Conservation (phyloP, 2,113 vertebrate genomes). For the Ctenomys sociabilis region DNA sequence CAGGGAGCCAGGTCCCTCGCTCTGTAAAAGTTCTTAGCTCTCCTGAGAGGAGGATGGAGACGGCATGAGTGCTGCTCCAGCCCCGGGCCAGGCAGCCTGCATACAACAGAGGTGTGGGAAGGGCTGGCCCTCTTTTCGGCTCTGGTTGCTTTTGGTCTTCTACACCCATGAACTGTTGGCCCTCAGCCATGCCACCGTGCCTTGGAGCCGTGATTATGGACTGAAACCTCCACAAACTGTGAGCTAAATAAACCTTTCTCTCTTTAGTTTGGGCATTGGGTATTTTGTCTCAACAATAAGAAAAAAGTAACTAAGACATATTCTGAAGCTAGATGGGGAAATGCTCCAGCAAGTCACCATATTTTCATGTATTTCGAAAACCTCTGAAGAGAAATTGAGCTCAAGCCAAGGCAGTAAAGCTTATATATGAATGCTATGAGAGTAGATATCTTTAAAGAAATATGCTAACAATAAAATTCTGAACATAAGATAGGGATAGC, state of each 20-base stretch:
- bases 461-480: neutral
- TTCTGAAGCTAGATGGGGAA: neutral
- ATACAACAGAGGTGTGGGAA: neutral
- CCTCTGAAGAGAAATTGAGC: neutral
- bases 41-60: neutral
- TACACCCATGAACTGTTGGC: too few relatives aligned
- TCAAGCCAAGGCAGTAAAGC: neutral
- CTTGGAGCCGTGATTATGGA: too few relatives aligned
- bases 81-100: neutral
- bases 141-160: too few relatives aligned
- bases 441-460: constrained; percentile 19
- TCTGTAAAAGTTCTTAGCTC: neutral
- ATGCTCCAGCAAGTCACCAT: neutral
- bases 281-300: too few relatives aligned
- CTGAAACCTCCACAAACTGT: too few relatives aligned
- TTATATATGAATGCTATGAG: neutral
- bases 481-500: neutral
- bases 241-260: too few relatives aligned
- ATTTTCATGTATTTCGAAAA: neutral
- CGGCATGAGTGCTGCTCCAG: neutral
- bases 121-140: too few relatives aligned
- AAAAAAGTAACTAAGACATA: too few relatives aligned
- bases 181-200: too few relatives aligned
- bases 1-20: neutral
- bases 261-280: too few relatives aligned